Evolutionary conservation across 2,797 vertebrate species (phyloP).

Genomic region (Lindbergichthys nudifrons): DNA sequence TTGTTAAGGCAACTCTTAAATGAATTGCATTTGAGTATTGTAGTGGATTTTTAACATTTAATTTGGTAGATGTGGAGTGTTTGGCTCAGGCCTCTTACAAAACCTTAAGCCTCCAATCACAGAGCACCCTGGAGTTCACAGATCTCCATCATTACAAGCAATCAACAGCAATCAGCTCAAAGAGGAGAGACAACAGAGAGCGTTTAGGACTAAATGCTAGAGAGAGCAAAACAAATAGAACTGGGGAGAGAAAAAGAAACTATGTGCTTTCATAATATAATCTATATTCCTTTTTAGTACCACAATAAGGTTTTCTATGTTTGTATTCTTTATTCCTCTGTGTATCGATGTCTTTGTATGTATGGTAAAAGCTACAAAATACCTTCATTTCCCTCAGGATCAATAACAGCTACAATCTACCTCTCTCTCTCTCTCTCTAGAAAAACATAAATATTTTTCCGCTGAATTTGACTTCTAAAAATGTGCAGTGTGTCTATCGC

Average conservation of each 20-base stretch:
- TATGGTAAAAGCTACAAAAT: no score
- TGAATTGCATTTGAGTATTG: neutral
- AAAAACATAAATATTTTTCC: neutral
- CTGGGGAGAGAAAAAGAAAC: slow-evolving; percentile 1
- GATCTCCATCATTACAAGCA: slow-evolving; percentile 9
- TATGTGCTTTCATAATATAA: neutral
- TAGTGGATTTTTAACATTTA: neutral
- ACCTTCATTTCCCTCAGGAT: no score
- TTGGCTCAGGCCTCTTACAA: neutral
- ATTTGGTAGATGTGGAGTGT: neutral
- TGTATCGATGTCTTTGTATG: no score
- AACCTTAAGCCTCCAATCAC: neutral
- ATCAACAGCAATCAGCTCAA: slow-evolving; percentile 17
- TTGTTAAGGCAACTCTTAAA: neutral
- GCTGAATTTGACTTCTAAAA: neutral
- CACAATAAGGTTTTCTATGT: neutral
- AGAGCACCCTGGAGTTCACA: neutral
- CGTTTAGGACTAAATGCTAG: neutral
- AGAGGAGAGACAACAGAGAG: neutral
- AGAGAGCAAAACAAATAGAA: neutral
- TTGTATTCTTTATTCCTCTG: no score
- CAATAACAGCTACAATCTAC: no score
- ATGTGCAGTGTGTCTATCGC: neutral
- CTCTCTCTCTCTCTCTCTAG: no score
- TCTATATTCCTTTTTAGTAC: neutral